These are phyloP conservation scores for Pteropus alecto DNA, from an alignment of 2,113 vertebrate genomes.

Conservation along the genomic window DNA sequence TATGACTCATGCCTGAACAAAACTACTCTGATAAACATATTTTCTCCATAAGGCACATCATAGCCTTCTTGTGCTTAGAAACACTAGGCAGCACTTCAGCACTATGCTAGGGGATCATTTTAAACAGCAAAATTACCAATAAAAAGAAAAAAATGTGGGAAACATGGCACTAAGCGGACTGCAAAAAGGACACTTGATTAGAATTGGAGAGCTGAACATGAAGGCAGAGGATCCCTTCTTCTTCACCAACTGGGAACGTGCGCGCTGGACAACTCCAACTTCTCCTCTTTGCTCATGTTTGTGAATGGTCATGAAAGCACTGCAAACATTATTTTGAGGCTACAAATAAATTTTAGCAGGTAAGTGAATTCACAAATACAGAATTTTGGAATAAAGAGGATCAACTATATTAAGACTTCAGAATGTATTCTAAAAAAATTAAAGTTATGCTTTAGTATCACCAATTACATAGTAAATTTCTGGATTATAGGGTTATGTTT, in stretches of 20 bases:
- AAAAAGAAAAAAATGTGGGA: neutral
- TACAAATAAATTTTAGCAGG: neutral
- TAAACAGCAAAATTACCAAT: neutral
- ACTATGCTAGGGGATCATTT: neutral
- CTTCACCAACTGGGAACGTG: neutral
- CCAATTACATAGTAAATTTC: neutral
- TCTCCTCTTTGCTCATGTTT: neutral
- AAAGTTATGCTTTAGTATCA: neutral
- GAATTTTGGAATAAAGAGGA: neutral
- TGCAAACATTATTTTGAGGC: neutral
- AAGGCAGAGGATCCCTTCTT: neutral
- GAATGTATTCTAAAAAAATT: neutral
- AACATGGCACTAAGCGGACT: neutral
- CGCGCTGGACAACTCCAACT: rapidly evolving
- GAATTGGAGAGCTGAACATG: neutral
- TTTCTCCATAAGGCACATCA: neutral
- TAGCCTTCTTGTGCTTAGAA: neutral
- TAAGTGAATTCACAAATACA: neutral
- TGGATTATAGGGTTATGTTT: neutral
- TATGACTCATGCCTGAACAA: neutral
- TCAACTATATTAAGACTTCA: neutral
- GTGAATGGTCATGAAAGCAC: neutral
- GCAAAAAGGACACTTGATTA: neutral
- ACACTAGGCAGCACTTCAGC: neutral
- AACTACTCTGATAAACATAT: neutral